Conservation (phyloP, 2,113 vertebrate genomes). For the Anhinga rufa region DNA sequence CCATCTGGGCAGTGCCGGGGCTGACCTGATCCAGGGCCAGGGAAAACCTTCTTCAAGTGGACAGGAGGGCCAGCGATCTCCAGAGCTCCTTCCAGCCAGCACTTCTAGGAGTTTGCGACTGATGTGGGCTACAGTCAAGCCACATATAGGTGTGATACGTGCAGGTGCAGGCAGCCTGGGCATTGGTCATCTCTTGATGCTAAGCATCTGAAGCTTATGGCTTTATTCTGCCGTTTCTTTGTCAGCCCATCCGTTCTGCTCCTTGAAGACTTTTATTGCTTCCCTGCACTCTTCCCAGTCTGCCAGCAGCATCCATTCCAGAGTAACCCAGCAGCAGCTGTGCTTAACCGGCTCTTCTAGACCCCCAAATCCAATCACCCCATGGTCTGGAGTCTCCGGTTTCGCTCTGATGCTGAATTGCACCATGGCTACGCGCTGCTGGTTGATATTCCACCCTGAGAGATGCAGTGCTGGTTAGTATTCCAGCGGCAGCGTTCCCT, state of each 20-base stretch:
- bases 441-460: background rate
- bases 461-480: background rate
- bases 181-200: background rate
- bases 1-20: background rate
- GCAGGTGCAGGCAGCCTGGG: background rate
- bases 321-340: background rate
- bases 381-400: rapidly evolving
- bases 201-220: background rate
- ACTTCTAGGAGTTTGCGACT: background rate
- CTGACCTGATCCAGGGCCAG: background rate
- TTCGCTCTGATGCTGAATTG: rapidly evolving
- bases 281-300: background rate
- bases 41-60: background rate
- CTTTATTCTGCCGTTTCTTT: background rate
- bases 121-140: background rate
- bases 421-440: background rate
- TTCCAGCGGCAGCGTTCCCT: background rate
- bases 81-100: background rate
- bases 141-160: rapidly evolving
- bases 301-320: background rate
- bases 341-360: rapidly evolving
- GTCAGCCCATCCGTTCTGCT: background rate
- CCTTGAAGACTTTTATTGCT: background rate
- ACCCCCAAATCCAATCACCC: background rate
- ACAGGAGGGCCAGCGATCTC: background rate